These are phyloP conservation scores for Maccullochella peelii DNA, from an alignment of 2,113 vertebrate species.

Conservation along the genomic window DNA sequence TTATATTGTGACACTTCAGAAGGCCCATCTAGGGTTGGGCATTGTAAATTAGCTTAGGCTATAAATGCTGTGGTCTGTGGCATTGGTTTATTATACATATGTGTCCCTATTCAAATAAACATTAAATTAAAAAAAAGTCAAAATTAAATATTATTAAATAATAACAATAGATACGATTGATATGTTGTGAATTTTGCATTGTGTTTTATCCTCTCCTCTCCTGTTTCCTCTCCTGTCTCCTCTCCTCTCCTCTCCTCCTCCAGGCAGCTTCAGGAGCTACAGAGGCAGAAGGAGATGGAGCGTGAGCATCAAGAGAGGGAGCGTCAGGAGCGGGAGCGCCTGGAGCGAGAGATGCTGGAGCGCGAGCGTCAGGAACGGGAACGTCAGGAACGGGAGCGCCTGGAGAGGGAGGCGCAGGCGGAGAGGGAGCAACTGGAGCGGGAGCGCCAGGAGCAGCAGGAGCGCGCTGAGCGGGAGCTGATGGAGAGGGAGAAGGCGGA, in stretches of 20 bases:
- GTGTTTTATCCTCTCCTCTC: not conserved
- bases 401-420: slow-evolving; percentile 87
- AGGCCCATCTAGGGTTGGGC: too few relatives aligned
- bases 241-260: slow-evolving; percentile 19
- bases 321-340: slow-evolving; percentile 84
- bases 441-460: slow-evolving; percentile 86
- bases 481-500: slow-evolving; percentile 87
- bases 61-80: too few relatives aligned
- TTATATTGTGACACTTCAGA: not conserved
- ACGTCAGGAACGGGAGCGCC: slow-evolving; percentile 83
- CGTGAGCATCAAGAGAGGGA: slow-evolving; percentile 81
- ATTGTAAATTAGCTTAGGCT: too few relatives aligned
- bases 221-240: too few relatives aligned
- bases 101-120: too few relatives aligned
- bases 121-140: too few relatives aligned
- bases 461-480: slow-evolving; percentile 85
- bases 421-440: slow-evolving; percentile 87
- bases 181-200: not conserved
- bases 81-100: too few relatives aligned
- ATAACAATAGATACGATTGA: not conserved
- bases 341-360: slow-evolving; percentile 85
- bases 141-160: too few relatives aligned
- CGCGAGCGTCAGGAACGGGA: slow-evolving; percentile 86
- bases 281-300: slow-evolving; percentile 92
- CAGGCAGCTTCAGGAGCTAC: slow-evolving; percentile 96